Evolutionary conservation across 2,797 vertebrate genomes (phyloP).

Genomic region (Triplophysa bombifrons): DNA sequence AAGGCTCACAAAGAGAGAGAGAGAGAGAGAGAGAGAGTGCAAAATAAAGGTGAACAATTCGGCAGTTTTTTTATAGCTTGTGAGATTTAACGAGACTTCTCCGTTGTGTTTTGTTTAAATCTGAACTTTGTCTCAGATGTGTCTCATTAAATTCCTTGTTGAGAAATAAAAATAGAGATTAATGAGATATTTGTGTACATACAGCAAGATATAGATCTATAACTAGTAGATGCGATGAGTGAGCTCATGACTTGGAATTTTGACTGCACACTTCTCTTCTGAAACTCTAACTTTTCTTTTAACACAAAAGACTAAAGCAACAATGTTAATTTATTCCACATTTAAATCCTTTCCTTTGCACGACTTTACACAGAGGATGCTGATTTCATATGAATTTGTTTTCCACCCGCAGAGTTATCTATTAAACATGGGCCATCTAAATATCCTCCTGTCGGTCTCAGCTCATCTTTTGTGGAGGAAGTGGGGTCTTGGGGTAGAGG

Average conservation of each 20-base stretch:
- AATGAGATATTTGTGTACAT: background rate
- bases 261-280: too few relatives aligned
- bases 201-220: too few relatives aligned
- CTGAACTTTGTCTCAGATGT: background rate
- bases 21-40: slow-evolving; percentile 51
- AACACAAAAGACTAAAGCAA: too few relatives aligned
- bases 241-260: background rate
- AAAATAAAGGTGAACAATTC: background rate
- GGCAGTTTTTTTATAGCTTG: background rate
- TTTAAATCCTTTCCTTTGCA: background rate
- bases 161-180: background rate
- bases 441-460: slow-evolving; percentile 67
- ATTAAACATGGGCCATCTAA: slow-evolving; percentile 71
- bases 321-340: background rate
- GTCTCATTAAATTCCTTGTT: background rate
- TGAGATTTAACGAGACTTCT: background rate
- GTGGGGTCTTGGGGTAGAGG: slow-evolving; percentile 59
- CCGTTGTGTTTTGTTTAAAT: background rate
- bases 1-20: slow-evolving; percentile 42
- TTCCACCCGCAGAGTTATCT: slow-evolving; percentile 66
- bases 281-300: too few relatives aligned
- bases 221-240: background rate
- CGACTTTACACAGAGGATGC: slow-evolving; percentile 56
- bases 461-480: slow-evolving; percentile 56
- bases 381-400: slow-evolving; percentile 61